phyloP scores from a whole-genome alignment of 2,888 invertebrate species.

The Acrocyrtus sp. region DNA sequence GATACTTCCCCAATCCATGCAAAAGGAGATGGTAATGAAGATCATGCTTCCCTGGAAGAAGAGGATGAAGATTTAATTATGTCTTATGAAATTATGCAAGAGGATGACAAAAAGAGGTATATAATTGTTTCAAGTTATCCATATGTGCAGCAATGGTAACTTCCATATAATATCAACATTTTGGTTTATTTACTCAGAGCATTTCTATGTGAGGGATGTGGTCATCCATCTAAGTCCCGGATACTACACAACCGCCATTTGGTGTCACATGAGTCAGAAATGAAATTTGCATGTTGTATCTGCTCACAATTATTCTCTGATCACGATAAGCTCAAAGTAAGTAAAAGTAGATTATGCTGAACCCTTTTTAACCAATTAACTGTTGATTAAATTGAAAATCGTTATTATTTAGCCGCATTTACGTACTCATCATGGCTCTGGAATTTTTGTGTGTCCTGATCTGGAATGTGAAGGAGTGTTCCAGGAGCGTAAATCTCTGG shows the following conservation, averaged over 20 bases:
- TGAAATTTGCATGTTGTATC: slow-evolving; percentile 42
- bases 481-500: slow-evolving; percentile 43
- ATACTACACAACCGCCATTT: slow-evolving; percentile 45
- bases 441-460: slow-evolving; percentile 47
- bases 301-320: slow-evolving; percentile 38
- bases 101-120: slow-evolving; percentile 36
- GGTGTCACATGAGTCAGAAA: slow-evolving; percentile 24
- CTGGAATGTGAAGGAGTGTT: slow-evolving; percentile 46
- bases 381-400: slow-evolving; percentile 1
- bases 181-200: slow-evolving; percentile 10
- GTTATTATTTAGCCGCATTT: slow-evolving; percentile 34
- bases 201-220: slow-evolving; percentile 40
- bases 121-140: neutral
- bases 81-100: slow-evolving; percentile 44
- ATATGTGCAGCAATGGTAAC: too few relatives aligned
- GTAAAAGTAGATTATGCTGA: slow-evolving; percentile 3
- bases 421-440: slow-evolving; percentile 36
- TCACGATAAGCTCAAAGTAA: slow-evolving; percentile 41
- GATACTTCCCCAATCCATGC: neutral
- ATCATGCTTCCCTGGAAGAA: slow-evolving; percentile 4
- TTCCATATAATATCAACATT: too few relatives aligned
- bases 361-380: too few relatives aligned
- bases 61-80: slow-evolving; percentile 46
- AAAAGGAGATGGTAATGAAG: neutral
- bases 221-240: slow-evolving; percentile 28